Base-by-base conservation (phyloP, 2,797 vertebrate species). In the Distichodus sexfasciatus region DNA sequence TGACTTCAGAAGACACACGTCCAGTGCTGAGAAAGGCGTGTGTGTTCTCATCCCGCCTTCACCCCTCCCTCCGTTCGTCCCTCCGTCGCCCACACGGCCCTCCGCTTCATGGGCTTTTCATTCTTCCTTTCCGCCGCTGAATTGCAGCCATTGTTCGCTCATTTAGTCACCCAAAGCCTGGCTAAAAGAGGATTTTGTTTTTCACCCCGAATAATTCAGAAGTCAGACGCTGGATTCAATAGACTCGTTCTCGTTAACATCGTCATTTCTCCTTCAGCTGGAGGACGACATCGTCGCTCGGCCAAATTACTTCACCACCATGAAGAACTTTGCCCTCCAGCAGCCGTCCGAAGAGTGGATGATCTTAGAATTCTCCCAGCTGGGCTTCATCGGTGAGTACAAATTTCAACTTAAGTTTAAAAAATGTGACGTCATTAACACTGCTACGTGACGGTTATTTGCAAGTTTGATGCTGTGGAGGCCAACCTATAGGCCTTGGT, bases 321-420 rank as follows among this genome's bases (percentile, higher is more conserved):
- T 99, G 96, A 99, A 97, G 91, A 98, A 98, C 90, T 99, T 99
- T 50, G 97, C 97, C 3, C 85, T 98, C 69, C 97, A 99, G 89
- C 97, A 99, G 84, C 96, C 97, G 0, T 95, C 93, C 0, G 96
- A 98, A 79, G 97, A 99, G 72, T 99, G 97, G 97, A 98, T 99
- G 97, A 98, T 99, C 85, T 89, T 99, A 72, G 97, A 99, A 82
- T 99, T 98, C 74, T 98, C 96, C 36, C 97, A 99, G 88, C 93
- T 99, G 73, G 97, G 97, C 10, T 99, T 99, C 83, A 99, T 99
- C 6, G 97, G 97, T 99, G 84, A 92, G 8, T 41, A n/a, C n/a
- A n/a, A n/a, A n/a, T n/a, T n/a, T n/a, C n/a, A n/a, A n/a, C n/a
- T n/a, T n/a, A n/a, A n/a, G n/a, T n/a, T n/a, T n/a, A n/a, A n/a